Conservation (phyloP, 2,113 vertebrate species). For the Scytalopus superciliaris region DNA sequence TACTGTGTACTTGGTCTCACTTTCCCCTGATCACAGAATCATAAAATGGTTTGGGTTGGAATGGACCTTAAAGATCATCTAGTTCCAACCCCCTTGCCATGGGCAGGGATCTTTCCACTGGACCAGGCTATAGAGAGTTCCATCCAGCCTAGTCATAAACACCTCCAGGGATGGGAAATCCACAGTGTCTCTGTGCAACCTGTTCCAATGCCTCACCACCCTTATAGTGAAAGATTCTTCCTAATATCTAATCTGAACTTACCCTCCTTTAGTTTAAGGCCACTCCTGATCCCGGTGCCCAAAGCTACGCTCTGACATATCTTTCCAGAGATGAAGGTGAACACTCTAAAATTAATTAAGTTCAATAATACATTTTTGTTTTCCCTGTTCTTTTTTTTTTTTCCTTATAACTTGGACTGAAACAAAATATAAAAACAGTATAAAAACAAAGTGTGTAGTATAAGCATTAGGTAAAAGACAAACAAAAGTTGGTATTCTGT, state of each 20-base stretch:
- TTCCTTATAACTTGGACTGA: background rate
- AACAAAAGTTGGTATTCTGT: background rate
- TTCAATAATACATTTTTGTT: background rate
- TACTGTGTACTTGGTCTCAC: background rate
- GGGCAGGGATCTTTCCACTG: background rate
- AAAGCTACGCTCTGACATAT: background rate
- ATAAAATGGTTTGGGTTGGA: background rate
- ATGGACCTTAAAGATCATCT: background rate
- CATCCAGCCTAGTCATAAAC: background rate
- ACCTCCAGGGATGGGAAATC: background rate
- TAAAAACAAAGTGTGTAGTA: background rate
- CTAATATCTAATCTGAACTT: background rate
- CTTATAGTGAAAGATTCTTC: background rate
- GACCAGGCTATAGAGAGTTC: background rate
- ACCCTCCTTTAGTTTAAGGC: background rate
- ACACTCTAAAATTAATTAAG: background rate
- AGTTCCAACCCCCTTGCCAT: background rate
- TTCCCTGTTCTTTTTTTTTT: no score
- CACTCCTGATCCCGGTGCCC: background rate
- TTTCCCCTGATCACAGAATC: background rate
- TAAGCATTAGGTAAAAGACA: background rate
- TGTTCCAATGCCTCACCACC: background rate
- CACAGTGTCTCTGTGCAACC: background rate
- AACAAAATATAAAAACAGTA: background rate
- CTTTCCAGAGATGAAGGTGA: background rate